Conservation (phyloP, 2,797 vertebrate genomes). For the Oryzias dopingdopingensis region DNA sequence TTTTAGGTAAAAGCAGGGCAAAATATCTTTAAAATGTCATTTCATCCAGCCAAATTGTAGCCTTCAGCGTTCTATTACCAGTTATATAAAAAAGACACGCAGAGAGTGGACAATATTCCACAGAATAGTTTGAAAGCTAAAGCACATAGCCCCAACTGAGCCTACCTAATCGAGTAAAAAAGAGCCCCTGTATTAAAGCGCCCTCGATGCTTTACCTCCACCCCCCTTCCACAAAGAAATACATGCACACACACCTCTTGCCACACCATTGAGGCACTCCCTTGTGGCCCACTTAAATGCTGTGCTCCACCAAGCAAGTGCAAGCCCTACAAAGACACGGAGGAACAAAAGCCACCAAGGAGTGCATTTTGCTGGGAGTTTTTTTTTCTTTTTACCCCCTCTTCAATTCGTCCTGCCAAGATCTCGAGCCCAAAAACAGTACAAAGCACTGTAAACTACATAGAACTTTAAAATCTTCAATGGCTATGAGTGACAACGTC, state of each 20-base stretch:
- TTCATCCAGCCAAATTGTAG: slow-evolving; percentile 2
- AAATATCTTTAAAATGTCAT: slow-evolving; percentile 19
- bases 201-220: slow-evolving; percentile 58
- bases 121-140: slow-evolving; percentile 32
- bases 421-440: slow-evolving; percentile 23
- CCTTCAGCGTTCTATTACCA: slow-evolving; percentile 7
- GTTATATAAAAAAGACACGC: slow-evolving; percentile 14
- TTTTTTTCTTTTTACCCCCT: slow-evolving; percentile 12
- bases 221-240: slow-evolving; percentile 58
- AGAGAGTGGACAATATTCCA: slow-evolving; percentile 22
- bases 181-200: slow-evolving; percentile 65
- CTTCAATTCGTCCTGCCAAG: slow-evolving; percentile 39
- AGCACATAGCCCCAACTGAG: slow-evolving; percentile 53
- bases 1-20: neutral
- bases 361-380: slow-evolving; percentile 65
- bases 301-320: slow-evolving; percentile 77
- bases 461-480: slow-evolving; percentile 18
- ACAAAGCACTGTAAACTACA: slow-evolving; percentile 15
- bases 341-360: slow-evolving; percentile 80
- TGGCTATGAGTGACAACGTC: slow-evolving; percentile 28
- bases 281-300: slow-evolving; percentile 84
- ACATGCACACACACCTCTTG: slow-evolving; percentile 54
- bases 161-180: slow-evolving; percentile 80
- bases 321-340: slow-evolving; percentile 75
- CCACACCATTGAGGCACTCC: slow-evolving; percentile 77